A percentile compares a stretch with the other conserved stretches of the same genome.
Evolutionary conservation across 1,140 invertebrate genomes (phyloP).

Genomic region (Cotesia typhae): DNA sequence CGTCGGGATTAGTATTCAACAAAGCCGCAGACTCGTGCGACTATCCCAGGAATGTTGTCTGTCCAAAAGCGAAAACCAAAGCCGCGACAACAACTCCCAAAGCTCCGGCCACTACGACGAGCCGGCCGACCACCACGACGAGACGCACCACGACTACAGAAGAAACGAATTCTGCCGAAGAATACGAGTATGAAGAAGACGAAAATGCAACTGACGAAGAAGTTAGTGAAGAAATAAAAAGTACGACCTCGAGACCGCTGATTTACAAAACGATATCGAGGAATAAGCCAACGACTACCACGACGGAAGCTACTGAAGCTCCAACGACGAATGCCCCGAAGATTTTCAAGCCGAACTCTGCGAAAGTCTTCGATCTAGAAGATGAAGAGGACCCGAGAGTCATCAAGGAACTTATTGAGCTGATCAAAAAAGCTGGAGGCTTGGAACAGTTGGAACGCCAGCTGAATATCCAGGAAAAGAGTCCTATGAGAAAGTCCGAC

Average conservation of each 20-base stretch:
- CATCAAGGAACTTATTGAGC: constrained; percentile 83
- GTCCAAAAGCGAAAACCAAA: constrained; percentile 67
- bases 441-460: constrained; percentile 85
- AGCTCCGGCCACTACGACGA: constrained; percentile 64
- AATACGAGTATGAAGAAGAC: constrained; percentile 73
- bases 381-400: constrained; percentile 82
- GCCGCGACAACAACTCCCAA: constrained; percentile 60
- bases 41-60: constrained; percentile 87
- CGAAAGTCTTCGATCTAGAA: constrained; percentile 37
- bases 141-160: constrained; percentile 65
- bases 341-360: constrained; percentile 30
- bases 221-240: constrained; percentile 48
- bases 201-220: constrained; percentile 64
- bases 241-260: constrained; percentile 52
- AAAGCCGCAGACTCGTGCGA: constrained; percentile 92
- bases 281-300: constrained; percentile 50
- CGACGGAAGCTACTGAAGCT: constrained; percentile 40
- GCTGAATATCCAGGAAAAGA: constrained; percentile 69
- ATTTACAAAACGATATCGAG: constrained; percentile 61
- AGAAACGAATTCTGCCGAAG: constrained; percentile 55
- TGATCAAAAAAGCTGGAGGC: constrained; percentile 86
- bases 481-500: constrained; percentile 47
- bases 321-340: constrained; percentile 30
- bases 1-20: constrained; percentile 89
- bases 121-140: constrained; percentile 63